A percentile compares a stretch with the other conserved stretches of the same genome.
Conservation (phyloP, 2,797 vertebrate genomes). For the Vespertilio murinus region DNA sequence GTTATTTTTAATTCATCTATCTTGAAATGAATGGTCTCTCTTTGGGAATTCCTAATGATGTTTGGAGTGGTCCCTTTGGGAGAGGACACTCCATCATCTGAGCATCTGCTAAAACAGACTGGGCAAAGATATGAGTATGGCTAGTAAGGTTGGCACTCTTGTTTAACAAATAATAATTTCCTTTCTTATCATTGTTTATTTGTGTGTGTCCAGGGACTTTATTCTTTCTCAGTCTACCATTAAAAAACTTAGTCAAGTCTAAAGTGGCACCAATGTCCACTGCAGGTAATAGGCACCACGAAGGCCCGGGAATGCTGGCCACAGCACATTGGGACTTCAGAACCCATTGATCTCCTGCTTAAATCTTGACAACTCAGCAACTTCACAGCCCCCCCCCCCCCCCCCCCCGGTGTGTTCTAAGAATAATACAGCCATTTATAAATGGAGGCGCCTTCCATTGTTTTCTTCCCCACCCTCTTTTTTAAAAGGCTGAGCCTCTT, state of each 20-base stretch:
- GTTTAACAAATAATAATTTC: accelerated
- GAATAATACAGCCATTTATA: constrained; percentile 5
- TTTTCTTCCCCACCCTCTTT: not conserved
- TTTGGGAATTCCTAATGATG: not conserved
- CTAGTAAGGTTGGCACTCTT: accelerated
- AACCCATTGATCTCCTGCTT: not conserved
- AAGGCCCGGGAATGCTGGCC: not conserved
- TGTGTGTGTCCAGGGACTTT: not conserved
- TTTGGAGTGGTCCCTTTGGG: not conserved
- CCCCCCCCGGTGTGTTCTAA: not conserved
- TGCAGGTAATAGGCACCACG: accelerated
- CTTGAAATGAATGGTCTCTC: not conserved
- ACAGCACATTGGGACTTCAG: accelerated
- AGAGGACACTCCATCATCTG: not conserved
- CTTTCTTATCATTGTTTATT: not conserved
- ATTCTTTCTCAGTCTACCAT: not conserved
- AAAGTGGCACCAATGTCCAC: accelerated
- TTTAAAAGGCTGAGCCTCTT: not conserved
- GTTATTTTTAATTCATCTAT: not conserved
- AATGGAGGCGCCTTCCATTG: not conserved
- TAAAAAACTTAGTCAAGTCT: not conserved
- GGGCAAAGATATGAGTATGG: accelerated
- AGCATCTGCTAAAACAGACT: not conserved
- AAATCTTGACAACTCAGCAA: not conserved
- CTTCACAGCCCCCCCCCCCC: not conserved